phyloP scores from a whole-genome alignment of 2,888 invertebrate genomes.

The Drosophila hamatofila region DNA sequence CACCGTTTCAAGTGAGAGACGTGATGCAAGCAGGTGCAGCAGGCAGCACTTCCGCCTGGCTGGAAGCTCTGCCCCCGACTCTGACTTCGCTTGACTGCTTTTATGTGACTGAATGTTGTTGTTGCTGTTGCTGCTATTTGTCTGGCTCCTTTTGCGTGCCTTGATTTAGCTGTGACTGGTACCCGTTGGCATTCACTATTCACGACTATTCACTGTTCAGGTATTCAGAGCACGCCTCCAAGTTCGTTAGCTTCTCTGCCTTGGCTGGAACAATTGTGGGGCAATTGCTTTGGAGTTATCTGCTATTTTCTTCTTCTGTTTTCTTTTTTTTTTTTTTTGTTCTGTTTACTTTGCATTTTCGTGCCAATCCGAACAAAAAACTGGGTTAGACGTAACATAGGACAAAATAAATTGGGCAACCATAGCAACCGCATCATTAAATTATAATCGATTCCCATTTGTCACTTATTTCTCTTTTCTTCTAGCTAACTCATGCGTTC shows the following conservation, averaged over 20 bases:
- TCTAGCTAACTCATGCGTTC: background rate
- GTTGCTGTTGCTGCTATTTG: slow-evolving; percentile 21
- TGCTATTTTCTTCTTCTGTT: slow-evolving; percentile 20
- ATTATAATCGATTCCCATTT: slow-evolving; percentile 23
- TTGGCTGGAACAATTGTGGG: slow-evolving; percentile 56
- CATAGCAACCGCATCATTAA: slow-evolving; percentile 37
- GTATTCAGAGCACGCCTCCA: slow-evolving; percentile 61
- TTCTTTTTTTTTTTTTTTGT: slow-evolving; percentile 22
- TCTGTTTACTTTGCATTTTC: slow-evolving; percentile 40
- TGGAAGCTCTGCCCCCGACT: slow-evolving; percentile 16
- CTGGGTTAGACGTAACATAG: slow-evolving; percentile 33
- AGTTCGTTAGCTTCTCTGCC: slow-evolving; percentile 72
- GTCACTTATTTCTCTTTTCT: background rate
- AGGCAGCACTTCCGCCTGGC: slow-evolving; percentile 62
- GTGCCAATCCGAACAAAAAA: slow-evolving; percentile 23
- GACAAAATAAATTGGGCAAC: slow-evolving; percentile 22
- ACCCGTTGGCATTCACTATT: slow-evolving; percentile 73
- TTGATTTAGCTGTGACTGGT: slow-evolving; percentile 67
- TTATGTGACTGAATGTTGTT: slow-evolving; percentile 39
- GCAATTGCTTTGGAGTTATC: slow-evolving; percentile 65
- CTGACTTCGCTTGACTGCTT: slow-evolving; percentile 30
- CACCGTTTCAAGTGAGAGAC: slow-evolving; percentile 33
- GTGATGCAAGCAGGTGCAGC: slow-evolving; percentile 58
- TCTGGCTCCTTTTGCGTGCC: slow-evolving; percentile 54
- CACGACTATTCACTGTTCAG: slow-evolving; percentile 23